Base-by-base conservation (phyloP, 2,888 invertebrate species). In the Drosophila infuscata region DNA sequence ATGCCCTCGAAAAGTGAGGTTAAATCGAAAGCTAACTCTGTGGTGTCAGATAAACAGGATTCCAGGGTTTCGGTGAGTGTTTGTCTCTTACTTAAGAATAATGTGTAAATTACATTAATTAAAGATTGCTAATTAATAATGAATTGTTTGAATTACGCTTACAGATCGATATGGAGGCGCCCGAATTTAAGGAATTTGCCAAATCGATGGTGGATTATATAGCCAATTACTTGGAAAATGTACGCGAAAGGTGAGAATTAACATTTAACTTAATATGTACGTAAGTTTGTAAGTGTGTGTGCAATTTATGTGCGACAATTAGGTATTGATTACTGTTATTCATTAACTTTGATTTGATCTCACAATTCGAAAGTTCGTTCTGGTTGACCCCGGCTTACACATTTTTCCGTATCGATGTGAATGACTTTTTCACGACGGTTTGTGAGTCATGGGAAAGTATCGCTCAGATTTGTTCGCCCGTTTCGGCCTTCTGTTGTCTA, bases 171-270 rank as follows among this genome's bases (percentile, higher is more conserved):
- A 97, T 97, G 97, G 97, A 97, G 92, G 95, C 96, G 49, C 95
- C 95, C 82, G 96, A 96, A 86, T 97, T 97, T 92, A 96, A 96
- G 92, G 96, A 97, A 86, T 97, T 97, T 92, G 98, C 98, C 74
- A 97, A 97, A 93, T 97, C 97, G 91, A 98, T 99, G 97, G 96
- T 98, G 46, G 98, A 98, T 91, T 99, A 97, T 93, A 97, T 99
- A 71, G 96, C 97, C 11, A 96, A 98, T 91, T 99, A 99, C 93
- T 94, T 98, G 93, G 98, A 98, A 93, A 98, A 97, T 89, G 98
- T 99, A 86, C 95, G 98, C 92, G 98, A 98, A 93, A 96, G 97
- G 97, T 97, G 67, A 93, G 71, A 53, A 20, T 30, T 3, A 3
- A 5, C 5, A 68, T 79, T 72, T 17, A 63, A 62, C 68, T 82